Percentiles rank a stretch among this genome's conserved stretches.
These are phyloP conservation scores for Oxystoma pomonae DNA, from an alignment of 2,888 invertebrate species.

Conservation along the genomic window DNA sequence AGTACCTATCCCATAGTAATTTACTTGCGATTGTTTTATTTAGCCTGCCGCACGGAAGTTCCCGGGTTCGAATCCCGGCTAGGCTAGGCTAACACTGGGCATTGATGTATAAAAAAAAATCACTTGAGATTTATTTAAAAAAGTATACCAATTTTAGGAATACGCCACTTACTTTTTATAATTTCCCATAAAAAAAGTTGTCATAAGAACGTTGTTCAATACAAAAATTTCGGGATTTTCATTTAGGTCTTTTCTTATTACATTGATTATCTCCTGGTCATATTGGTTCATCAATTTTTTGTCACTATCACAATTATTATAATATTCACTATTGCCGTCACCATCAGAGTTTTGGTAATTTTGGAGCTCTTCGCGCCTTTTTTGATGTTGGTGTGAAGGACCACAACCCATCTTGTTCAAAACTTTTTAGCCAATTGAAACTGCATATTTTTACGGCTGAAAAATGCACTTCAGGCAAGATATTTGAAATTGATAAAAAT, in stretches of 20 bases:
- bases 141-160: too few relatives aligned
- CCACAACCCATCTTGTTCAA: conserved; percentile 20
- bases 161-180: conserved; percentile 70
- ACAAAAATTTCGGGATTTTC: conserved; percentile 66
- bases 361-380: not conserved
- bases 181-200: conserved; percentile 75
- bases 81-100: too few relatives aligned
- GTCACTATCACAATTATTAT: conserved; percentile 8
- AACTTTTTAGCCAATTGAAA: too few relatives aligned
- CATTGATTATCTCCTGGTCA: conserved; percentile 54
- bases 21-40: too few relatives aligned
- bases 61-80: too few relatives aligned
- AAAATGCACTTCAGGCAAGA: too few relatives aligned
- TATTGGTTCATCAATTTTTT: conserved; percentile 36
- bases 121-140: too few relatives aligned
- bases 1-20: too few relatives aligned
- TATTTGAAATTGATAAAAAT: too few relatives aligned
- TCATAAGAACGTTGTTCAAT: conserved; percentile 70
- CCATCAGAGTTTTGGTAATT: not conserved
- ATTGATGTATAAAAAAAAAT: too few relatives aligned
- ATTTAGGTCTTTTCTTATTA: conserved; percentile 57
- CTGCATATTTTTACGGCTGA: too few relatives aligned
- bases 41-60: too few relatives aligned
- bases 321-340: not conserved
- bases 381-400: conserved; percentile 1